Base-by-base conservation (phyloP, 2,888 invertebrate species). In the Cistogaster globosa region DNA sequence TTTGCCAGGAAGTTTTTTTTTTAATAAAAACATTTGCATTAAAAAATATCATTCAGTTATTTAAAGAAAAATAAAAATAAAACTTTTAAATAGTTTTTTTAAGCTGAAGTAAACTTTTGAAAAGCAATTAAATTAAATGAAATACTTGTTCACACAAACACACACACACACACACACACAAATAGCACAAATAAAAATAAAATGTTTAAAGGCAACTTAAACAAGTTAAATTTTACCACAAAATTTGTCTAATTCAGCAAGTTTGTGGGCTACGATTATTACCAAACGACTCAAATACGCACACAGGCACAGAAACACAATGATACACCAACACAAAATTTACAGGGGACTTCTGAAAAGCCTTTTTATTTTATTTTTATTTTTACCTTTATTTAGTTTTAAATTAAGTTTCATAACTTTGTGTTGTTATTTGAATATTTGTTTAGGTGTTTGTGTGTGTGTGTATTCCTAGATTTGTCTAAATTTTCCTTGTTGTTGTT, bases 121-220 rank as follows among this genome's bases (percentile, higher is more conserved):
- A 79, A 83, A 79, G 74, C 83, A 74, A 83, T 83, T 79, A 83
- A 83, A 83, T 83, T 79, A 78, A 80, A 72, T 48, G 20, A 72
- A 72, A 67, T 53, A 7, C 42, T 42, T 42, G 11, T 42, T 42
- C 9, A 42, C 42, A 42, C 11, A 63, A 22, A n/a, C 36, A 38
- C n/a, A 16, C 11, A 0, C 1, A 26, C 26, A 26, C n/a, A n/a
- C n/a, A n/a, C n/a, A n/a, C n/a, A n/a, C n/a, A n/a, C n/a, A 60
- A 45, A 7, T 20, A 22, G 58, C 0, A 7, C 14, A 65, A 79
- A 72, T 9, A 11, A 65, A 71, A 65, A 72, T 72, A 67, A 83
- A 75, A 79, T 79, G 78, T 75, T 83, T 75, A 83, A 79, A 68
- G 69, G 74, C 45, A 83, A 79, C 51, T 83, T 79, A 78, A 78